Percentiles rank a stretch among this genome's conserved stretches.
These are phyloP conservation scores for Papilio glaucus DNA, from an alignment of 1,140 invertebrate species.

Conservation along the genomic window DNA sequence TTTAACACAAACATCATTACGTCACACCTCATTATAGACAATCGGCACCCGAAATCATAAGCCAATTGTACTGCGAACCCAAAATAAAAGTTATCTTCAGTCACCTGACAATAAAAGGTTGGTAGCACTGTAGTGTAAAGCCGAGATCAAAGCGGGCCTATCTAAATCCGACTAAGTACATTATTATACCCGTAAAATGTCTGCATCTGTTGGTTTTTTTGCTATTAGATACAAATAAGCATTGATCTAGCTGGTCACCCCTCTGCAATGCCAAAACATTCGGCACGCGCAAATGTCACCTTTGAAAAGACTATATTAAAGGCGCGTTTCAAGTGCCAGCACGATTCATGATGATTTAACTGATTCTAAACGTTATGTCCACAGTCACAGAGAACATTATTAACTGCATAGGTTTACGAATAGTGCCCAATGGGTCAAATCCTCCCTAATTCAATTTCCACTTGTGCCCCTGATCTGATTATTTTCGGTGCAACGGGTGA, in stretches of 20 bases:
- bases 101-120: slow-evolving; percentile 67
- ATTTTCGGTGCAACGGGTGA: slow-evolving; percentile 63
- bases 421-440: slow-evolving; percentile 66
- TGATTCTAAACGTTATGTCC: slow-evolving; percentile 38
- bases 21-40: slow-evolving; percentile 56
- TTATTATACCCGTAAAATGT: slow-evolving; percentile 81
- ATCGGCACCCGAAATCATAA: slow-evolving; percentile 51
- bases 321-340: slow-evolving; percentile 31
- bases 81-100: slow-evolving; percentile 59
- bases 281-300: neutral
- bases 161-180: slow-evolving; percentile 78
- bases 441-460: slow-evolving; percentile 76
- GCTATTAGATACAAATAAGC: slow-evolving; percentile 79
- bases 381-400: slow-evolving; percentile 16
- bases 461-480: slow-evolving; percentile 75
- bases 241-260: slow-evolving; percentile 72
- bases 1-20: slow-evolving; percentile 52
- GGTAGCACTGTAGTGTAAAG: slow-evolving; percentile 54
- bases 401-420: slow-evolving; percentile 37
- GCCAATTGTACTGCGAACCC: slow-evolving; percentile 54
- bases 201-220: slow-evolving; percentile 81
- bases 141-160: slow-evolving; percentile 71
- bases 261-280: slow-evolving; percentile 37
- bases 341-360: neutral
- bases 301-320: slow-evolving; percentile 6